Evolutionary conservation across 2,888 invertebrate genomes (phyloP).

Genomic region (Drosophila acutilabella): DNA sequence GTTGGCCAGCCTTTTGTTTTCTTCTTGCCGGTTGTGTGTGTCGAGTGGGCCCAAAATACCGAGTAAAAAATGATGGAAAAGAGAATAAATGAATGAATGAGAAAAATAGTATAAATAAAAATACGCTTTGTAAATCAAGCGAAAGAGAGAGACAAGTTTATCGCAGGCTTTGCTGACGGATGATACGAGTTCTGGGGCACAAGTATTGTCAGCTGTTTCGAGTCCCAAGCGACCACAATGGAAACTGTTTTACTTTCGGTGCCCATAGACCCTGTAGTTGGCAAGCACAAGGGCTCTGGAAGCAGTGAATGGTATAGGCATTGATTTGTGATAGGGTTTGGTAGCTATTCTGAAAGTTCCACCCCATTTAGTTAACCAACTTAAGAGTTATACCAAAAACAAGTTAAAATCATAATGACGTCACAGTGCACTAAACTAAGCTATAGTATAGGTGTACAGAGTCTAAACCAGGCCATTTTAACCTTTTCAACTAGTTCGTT

Average conservation of each 20-base stretch:
- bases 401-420: no score
- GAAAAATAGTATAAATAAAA: conserved; percentile 8
- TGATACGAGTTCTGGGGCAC: conserved; percentile 20
- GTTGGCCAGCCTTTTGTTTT: conserved; percentile 18
- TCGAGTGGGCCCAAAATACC: conserved; percentile 19
- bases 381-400: no score
- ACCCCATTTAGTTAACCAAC: no score
- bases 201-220: conserved; percentile 54
- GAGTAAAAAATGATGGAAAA: conserved; percentile 4
- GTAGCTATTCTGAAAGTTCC: no score
- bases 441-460: no score
- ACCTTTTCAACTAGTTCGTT: background rate
- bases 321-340: no score
- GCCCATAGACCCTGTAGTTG: background rate
- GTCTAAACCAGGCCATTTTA: background rate
- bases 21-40: conserved; percentile 19
- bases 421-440: no score
- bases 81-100: background rate
- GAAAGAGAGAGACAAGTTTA: conserved; percentile 61
- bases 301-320: no score
- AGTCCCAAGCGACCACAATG: conserved; percentile 52
- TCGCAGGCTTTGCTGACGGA: conserved; percentile 55
- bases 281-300: background rate
- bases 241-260: conserved; percentile 1
- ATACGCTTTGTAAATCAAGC: conserved; percentile 70